Evolutionary conservation across 2,797 vertebrate species (phyloP).

Genomic region (Xiphophorus birchmanni): DNA sequence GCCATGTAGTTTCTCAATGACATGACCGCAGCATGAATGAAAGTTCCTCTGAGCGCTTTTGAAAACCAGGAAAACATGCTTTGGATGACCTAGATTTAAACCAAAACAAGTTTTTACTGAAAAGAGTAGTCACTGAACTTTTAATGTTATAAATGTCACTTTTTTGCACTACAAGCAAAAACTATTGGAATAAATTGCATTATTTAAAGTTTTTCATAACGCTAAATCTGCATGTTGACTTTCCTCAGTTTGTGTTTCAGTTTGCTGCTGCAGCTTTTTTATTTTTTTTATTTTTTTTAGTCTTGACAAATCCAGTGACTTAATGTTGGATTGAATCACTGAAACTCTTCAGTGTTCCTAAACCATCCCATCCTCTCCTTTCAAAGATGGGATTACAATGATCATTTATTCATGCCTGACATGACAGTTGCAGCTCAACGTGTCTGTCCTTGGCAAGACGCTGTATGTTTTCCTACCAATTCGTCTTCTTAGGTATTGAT

Average conservation of each 20-base stretch:
- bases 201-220: background rate
- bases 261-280: background rate
- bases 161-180: too few species aligned
- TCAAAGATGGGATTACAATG: background rate
- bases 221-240: background rate
- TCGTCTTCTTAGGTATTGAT: background rate
- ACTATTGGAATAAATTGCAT: background rate
- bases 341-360: background rate
- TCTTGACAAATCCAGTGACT: background rate
- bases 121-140: background rate
- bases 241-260: background rate
- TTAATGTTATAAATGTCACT: background rate
- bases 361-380: conserved; percentile 1
- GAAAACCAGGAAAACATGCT: background rate
- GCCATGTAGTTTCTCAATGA: too few species aligned
- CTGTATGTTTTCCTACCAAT: background rate
- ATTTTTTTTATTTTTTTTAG: background rate
- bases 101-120: background rate
- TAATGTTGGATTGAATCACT: background rate
- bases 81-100: background rate
- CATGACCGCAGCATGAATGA: background rate
- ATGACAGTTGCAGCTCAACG: background rate
- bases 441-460: background rate
- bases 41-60: background rate
- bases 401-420: background rate